Conservation (phyloP, 2,888 invertebrate species). For the Sinopyrophorus schimmeli region DNA sequence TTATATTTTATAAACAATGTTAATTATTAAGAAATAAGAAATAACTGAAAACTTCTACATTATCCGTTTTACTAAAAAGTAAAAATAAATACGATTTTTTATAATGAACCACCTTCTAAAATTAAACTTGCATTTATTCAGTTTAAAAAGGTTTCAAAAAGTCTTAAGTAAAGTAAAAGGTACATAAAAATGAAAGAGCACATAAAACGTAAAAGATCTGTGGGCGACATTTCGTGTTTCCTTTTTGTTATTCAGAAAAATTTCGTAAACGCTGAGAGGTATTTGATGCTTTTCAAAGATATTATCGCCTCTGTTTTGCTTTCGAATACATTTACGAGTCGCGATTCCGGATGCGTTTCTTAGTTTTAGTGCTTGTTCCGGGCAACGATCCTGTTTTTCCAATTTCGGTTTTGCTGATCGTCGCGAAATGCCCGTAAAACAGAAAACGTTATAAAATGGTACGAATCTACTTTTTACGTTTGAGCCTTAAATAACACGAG, state of each 20-base stretch:
- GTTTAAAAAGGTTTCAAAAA: constrained; percentile 7
- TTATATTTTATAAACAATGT: no score
- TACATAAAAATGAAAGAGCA: no score
- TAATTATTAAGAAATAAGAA: no score
- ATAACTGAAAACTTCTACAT: no score
- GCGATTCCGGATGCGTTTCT: constrained; percentile 25
- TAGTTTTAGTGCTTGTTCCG: constrained; percentile 28
- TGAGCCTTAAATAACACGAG: constrained; percentile 13
- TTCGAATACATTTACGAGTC: constrained; percentile 28
- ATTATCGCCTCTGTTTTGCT: constrained; percentile 30
- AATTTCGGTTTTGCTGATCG: constrained; percentile 25
- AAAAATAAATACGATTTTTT: no score
- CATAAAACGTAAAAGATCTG: constrained; percentile 22
- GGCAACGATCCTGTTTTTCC: constrained; percentile 29
- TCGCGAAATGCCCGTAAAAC: constrained; percentile 25
- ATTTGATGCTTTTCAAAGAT: constrained; percentile 30
- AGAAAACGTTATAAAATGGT: constrained; percentile 19
- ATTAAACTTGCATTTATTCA: constrained; percentile 5
- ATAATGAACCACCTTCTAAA: no score
- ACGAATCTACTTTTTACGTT: constrained; percentile 14
- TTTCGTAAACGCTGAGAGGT: constrained; percentile 28
- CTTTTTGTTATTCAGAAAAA: constrained; percentile 25
- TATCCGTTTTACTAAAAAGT: no score
- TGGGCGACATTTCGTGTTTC: constrained; percentile 21
- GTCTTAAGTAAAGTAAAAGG: no score